Evolutionary conservation across 2,888 invertebrate species (phyloP).

Genomic region (Crepidodera aurea): DNA sequence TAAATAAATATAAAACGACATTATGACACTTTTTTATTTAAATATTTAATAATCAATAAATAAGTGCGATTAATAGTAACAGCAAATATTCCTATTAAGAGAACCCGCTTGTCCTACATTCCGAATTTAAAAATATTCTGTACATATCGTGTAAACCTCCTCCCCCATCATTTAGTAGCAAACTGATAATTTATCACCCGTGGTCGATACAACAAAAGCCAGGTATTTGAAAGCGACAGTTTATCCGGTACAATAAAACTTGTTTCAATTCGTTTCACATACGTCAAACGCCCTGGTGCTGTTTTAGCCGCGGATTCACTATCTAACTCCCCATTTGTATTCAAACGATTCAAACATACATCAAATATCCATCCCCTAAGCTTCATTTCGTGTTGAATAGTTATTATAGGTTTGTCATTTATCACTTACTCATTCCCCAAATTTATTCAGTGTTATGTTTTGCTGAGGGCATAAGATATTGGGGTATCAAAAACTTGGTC

Average conservation of each 20-base stretch:
- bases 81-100: no score
- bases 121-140: no score
- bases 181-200: neutral
- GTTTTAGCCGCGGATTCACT: slow-evolving; percentile 20
- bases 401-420: slow-evolving; percentile 33
- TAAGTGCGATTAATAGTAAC: no score
- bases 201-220: neutral
- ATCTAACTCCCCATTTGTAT: slow-evolving; percentile 28
- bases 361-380: slow-evolving; percentile 28
- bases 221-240: slow-evolving; percentile 15
- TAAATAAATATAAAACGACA: no score
- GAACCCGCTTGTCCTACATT: no score
- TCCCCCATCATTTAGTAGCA: no score
- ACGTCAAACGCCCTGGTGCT: slow-evolving; percentile 14
- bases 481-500: slow-evolving; percentile 6
- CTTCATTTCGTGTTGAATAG: slow-evolving; percentile 23
- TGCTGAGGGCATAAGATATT: slow-evolving; percentile 21
- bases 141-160: no score
- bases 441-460: slow-evolving; percentile 25
- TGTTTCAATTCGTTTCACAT: slow-evolving; percentile 6
- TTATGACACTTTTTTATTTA: no score
- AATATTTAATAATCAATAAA: no score
- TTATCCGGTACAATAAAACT: slow-evolving; percentile 9
- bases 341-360: slow-evolving; percentile 25
- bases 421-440: slow-evolving; percentile 31